Base-by-base conservation (phyloP, 1,140 invertebrate species). In the Vanessa tameamea region DNA sequence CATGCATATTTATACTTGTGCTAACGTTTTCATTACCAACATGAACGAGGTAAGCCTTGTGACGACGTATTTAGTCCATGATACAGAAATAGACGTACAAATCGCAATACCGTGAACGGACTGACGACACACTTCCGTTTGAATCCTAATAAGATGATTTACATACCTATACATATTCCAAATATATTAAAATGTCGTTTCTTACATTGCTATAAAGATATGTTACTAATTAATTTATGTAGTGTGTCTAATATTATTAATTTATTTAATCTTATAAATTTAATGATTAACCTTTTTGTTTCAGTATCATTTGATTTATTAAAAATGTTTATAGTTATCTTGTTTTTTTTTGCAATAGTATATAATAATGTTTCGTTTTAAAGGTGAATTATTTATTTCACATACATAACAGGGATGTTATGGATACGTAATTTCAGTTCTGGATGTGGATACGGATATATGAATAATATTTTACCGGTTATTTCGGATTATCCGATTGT, bases 41-140 rank as follows among this genome's bases (percentile, higher is more conserved):
- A 65, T 43, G 9, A 14, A 53, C 50, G 50, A 71, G 69, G 64
- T 71, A 66, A 65, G 63, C 57, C 65, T 20, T 5, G 23, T 57
- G 43, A 48, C 64, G 64, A 72, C 50, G 43, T 72, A 72, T 72
- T 72, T 66, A 47, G 70, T 37, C 64, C 71, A 67, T 3, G 66
- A 14, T 55, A 57, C 63, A 72, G 37, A 66, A 72, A 66, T 64
- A 71, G 69, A 64, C 61, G 66, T 48, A 57, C 23, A 55, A 43
- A 64, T 51, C 69, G n/a, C 51, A 64, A 64, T 70, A 50, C 59
- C 63, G 23, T 65, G 3, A 11, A 51, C 37, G n/a, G 47, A 50
- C 16, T 61, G 47, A 55, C 64, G 26, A 47, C 53, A 64, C 15
- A 64, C 55, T 26, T 71, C 37, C 61, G 69, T 55, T 55, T 37